Evolutionary conservation across 1,140 invertebrate genomes (phyloP).

Genomic region (Drosophila tropicalis): DNA sequence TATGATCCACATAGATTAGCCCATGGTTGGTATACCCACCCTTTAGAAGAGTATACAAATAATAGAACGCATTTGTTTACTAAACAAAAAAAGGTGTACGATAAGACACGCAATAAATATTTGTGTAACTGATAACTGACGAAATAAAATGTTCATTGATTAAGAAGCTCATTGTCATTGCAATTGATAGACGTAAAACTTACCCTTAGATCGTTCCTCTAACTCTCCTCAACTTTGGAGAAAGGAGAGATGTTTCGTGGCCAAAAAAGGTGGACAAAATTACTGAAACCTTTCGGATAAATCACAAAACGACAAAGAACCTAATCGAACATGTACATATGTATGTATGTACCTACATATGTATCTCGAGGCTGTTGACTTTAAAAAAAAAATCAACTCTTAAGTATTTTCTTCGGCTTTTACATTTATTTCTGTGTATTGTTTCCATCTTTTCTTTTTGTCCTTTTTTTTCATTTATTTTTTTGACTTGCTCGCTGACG

Average conservation of each 20-base stretch:
- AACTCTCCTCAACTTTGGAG: no score
- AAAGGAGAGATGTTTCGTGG: no score
- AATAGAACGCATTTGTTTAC: not conserved
- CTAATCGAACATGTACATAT: no score
- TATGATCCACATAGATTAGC: no score
- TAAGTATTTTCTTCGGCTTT: not conserved
- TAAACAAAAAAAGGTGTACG: not conserved
- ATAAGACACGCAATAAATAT: slow-evolving; percentile 4
- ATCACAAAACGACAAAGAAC: no score
- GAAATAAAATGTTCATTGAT: not conserved
- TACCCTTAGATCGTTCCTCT: no score
- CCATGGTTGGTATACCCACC: no score
- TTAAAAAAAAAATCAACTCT: not conserved
- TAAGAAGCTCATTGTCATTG: not conserved
- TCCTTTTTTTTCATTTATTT: not conserved
- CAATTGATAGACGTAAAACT: no score
- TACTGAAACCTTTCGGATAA: no score
- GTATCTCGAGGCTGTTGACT: not conserved
- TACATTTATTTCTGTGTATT: not conserved
- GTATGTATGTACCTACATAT: no score
- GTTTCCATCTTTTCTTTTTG: not conserved
- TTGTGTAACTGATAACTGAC: not conserved
- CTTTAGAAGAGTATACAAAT: not conserved
- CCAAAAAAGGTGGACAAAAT: no score
- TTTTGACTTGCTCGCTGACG: slow-evolving; percentile 18